A percentile compares a stretch with the other conserved stretches of the same genome.
Evolutionary conservation across 2,113 vertebrate genomes (phyloP).

Genomic region (Panthera uncia): DNA sequence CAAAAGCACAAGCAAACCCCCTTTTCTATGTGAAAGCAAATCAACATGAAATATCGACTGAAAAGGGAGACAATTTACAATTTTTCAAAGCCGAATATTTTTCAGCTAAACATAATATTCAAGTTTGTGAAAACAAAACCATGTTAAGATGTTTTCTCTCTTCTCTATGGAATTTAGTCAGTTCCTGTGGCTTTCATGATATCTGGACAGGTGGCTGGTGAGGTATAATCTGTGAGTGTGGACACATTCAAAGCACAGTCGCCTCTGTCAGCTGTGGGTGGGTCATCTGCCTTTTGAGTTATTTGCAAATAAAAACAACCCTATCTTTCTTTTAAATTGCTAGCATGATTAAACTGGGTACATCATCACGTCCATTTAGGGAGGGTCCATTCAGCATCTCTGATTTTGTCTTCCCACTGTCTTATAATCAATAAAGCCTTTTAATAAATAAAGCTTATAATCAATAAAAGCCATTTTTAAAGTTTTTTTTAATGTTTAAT

Average conservation of each 20-base stretch:
- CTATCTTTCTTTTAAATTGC: background rate
- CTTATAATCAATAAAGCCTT: background rate
- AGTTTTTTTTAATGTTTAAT: too few relatives aligned
- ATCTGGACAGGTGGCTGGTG: background rate
- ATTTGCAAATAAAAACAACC: slow-evolving; percentile 4
- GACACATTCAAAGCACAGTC: background rate
- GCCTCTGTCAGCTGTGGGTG: background rate
- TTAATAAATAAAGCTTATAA: background rate
- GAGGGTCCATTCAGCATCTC: background rate
- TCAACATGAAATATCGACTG: background rate
- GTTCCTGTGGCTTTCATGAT: background rate
- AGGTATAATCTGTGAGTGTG: background rate
- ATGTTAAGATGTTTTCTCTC: background rate
- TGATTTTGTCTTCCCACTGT: background rate
- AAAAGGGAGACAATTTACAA: background rate
- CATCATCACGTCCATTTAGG: background rate
- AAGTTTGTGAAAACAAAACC: background rate
- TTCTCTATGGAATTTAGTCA: background rate
- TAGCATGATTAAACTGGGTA: background rate
- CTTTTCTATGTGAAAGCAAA: background rate
- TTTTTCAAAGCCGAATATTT: background rate
- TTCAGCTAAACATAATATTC: background rate
- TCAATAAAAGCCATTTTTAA: background rate
- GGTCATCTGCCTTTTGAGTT: background rate
- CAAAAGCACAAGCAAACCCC: background rate